A percentile compares a stretch with the other conserved stretches of the same genome.
Evolutionary conservation across 2,888 invertebrate species (phyloP).

Genomic region (Lasioglossum morio): DNA sequence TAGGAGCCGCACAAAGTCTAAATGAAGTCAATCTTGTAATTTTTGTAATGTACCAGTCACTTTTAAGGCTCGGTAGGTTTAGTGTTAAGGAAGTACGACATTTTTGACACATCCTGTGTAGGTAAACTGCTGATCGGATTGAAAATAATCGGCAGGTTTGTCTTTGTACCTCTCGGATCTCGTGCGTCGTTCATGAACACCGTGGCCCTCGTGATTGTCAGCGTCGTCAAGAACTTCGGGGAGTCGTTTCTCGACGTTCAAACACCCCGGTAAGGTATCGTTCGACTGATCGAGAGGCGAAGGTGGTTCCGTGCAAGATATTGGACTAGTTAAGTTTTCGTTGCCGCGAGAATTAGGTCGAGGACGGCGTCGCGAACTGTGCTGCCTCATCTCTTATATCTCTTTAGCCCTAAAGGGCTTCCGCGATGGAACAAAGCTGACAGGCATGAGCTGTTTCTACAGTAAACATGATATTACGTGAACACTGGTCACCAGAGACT

Average conservation of each 20-base stretch:
- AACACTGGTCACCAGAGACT: neutral
- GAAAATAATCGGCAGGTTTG: neutral
- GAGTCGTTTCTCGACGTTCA: slow-evolving; percentile 65
- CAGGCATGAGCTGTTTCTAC: slow-evolving; percentile 33
- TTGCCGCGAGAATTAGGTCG: slow-evolving; percentile 76
- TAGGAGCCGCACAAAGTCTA: too few species aligned
- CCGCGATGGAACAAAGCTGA: slow-evolving; percentile 46
- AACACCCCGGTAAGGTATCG: slow-evolving; percentile 72
- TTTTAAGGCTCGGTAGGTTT: too few species aligned
- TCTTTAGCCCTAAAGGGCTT: slow-evolving; percentile 71
- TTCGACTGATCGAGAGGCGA: slow-evolving; percentile 72
- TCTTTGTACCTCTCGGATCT: slow-evolving; percentile 81
- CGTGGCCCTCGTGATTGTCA: slow-evolving; percentile 32
- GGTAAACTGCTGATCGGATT: neutral
- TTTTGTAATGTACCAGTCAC: too few species aligned
- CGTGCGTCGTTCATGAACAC: slow-evolving; percentile 71
- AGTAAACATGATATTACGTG: slow-evolving; percentile 26
- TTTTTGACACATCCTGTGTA: too few species aligned
- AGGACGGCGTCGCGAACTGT: slow-evolving; percentile 76
- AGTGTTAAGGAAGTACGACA: too few species aligned
- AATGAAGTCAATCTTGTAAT: too few species aligned
- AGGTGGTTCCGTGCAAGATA: slow-evolving; percentile 72
- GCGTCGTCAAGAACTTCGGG: slow-evolving; percentile 54
- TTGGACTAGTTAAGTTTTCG: slow-evolving; percentile 73
- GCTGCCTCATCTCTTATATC: slow-evolving; percentile 76